These are phyloP conservation scores for Pomatostomus ruficeps DNA, from an alignment of 2,113 vertebrate species.

Conservation along the genomic window DNA sequence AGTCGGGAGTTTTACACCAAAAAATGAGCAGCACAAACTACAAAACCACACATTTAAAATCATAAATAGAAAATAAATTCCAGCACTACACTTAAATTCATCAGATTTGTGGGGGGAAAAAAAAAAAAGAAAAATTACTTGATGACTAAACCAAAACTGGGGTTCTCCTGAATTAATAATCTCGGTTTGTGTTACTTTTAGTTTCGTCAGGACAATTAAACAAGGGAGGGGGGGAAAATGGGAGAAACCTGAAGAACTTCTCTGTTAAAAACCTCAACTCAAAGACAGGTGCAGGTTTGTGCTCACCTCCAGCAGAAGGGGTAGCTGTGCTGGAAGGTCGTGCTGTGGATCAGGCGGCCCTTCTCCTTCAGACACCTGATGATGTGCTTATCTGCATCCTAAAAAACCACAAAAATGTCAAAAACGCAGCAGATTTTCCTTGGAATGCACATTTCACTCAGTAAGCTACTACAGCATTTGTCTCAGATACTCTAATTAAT, in stretches of 20 bases:
- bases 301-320: conserved; percentile 98
- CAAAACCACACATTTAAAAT: not conserved
- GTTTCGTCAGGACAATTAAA: not conserved
- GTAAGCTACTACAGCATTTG: not conserved
- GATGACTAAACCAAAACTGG: not conserved
- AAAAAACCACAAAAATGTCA: conserved; percentile 31
- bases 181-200: not conserved
- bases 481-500: not conserved
- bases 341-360: conserved; percentile 81
- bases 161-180: not conserved
- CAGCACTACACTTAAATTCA: not conserved
- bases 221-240: not conserved
- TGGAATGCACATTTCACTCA: not conserved
- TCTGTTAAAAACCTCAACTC: not conserved
- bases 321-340: conserved; percentile 87
- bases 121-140: not conserved
- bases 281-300: not conserved
- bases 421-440: not conserved
- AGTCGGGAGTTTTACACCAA: not conserved
- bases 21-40: not conserved
- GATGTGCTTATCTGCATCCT: conserved; percentile 96
- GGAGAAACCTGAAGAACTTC: not conserved
- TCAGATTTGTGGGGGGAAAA: not conserved
- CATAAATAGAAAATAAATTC: not conserved
- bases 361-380: conserved; percentile 88